Evolutionary conservation across 1,140 invertebrate genomes (phyloP), one percentile per base, ranked within the genome.

Genomic region (Daktulosphaira vitifoliae): DNA sequence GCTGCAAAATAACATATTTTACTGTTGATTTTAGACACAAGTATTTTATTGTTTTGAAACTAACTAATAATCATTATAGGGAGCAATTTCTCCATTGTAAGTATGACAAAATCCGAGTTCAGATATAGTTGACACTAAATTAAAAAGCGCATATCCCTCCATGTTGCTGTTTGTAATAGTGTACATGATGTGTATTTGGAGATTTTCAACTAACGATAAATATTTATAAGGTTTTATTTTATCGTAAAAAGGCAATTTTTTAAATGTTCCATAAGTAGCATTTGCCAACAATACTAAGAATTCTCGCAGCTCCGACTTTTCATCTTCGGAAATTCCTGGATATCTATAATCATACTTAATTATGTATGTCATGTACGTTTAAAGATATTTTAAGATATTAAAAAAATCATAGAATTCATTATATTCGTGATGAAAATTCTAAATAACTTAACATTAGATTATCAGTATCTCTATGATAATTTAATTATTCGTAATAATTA

Each of bases 31-130:
- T 33, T 22, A n/a, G 20, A n/a, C n/a, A 48, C 49, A 22, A 51
- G 25, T 46, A 26, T 20, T 46, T 13, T 29, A 13, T 26, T 5
- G 22, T 2, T 48, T n/a, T 13, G 18, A 18, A 15, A 77, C 76
- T 78, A 72, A 84, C 82, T 74, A 71, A 9, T 78, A 81, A 18
- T 79, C 78, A 70, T 79, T 84, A 71, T 84, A 84, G 20, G 77
- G 71, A 6, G 82, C 82, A 29, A 82, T 75, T 68, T 80, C 74
- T 0, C 83, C 84, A 71, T 84, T 85, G 25, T 82, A 80, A 33
- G 80, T 76, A 72, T 84, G 84, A 69, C 83, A 86, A 65, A 84
- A 71, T 2, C 84, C 84, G 74, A 82, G 78, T 71, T 86, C 84
- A 0, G 82, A 83, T 29, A 84, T 74, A 15, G 79, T 81, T 26